These are phyloP conservation scores for Nephotettix cincticeps DNA, from an alignment of 1,140 invertebrate genomes.

Conservation along the genomic window DNA sequence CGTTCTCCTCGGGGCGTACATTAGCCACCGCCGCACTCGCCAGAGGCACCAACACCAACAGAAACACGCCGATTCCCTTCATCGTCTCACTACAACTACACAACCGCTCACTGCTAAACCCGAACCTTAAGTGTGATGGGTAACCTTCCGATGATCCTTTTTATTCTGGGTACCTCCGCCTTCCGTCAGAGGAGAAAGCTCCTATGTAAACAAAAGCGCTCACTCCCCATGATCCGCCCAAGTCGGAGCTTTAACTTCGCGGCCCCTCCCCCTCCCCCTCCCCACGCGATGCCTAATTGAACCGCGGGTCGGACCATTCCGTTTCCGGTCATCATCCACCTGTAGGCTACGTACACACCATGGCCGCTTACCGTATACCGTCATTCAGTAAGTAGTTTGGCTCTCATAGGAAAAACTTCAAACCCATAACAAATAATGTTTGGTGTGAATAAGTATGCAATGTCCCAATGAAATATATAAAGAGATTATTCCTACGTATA, in stretches of 20 bases:
- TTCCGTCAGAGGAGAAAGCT: slow-evolving; percentile 28
- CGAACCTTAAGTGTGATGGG: slow-evolving; percentile 28
- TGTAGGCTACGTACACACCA: too few relatives aligned
- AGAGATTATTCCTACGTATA: too few relatives aligned
- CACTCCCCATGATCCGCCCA: slow-evolving; percentile 13
- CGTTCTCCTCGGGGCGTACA: slow-evolving; percentile 38
- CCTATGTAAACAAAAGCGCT: slow-evolving; percentile 27
- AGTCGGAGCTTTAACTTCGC: slow-evolving; percentile 15
- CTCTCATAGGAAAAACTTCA: too few relatives aligned
- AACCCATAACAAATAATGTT: too few relatives aligned
- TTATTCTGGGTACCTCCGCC: slow-evolving; percentile 26
- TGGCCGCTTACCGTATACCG: too few relatives aligned
- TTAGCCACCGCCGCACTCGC: slow-evolving; percentile 43
- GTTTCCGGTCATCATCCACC: background rate
- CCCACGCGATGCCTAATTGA: slow-evolving; percentile 8
- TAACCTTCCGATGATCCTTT: slow-evolving; percentile 37
- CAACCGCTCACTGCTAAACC: slow-evolving; percentile 18
- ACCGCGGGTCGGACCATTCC: slow-evolving; percentile 3
- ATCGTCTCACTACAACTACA: background rate
- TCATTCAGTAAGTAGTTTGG: too few relatives aligned
- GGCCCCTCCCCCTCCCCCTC: slow-evolving; percentile 2
- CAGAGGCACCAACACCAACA: slow-evolving; percentile 39
- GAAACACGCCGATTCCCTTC: slow-evolving; percentile 36
- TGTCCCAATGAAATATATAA: too few relatives aligned
- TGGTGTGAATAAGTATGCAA: too few relatives aligned